These are phyloP conservation scores for Himalopsyche tibetana DNA, from an alignment of 2,888 invertebrate genomes.

Conservation along the genomic window DNA sequence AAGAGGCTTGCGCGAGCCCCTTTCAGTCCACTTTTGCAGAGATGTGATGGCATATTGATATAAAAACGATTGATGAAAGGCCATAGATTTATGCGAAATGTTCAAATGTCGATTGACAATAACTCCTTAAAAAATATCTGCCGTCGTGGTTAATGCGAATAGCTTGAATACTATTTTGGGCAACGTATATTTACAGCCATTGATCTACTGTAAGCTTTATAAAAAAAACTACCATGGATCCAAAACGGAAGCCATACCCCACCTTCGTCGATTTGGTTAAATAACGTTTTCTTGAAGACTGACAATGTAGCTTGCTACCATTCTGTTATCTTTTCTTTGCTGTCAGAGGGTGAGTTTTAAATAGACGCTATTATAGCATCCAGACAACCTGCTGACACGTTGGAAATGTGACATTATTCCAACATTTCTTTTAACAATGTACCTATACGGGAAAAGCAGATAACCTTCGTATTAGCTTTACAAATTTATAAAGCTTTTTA, in stretches of 20 bases:
- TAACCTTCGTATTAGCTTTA: neutral
- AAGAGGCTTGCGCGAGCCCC: too few species aligned
- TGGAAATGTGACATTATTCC: conserved; percentile 13
- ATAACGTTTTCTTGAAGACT: neutral
- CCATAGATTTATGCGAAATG: too few species aligned
- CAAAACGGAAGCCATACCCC: neutral
- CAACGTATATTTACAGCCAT: too few species aligned
- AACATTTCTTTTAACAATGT: conserved; percentile 26
- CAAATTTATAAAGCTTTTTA: neutral
- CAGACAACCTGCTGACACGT: conserved; percentile 4
- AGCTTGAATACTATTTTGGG: too few species aligned
- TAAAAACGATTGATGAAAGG: too few species aligned
- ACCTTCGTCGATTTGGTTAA: neutral
- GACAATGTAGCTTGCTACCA: neutral
- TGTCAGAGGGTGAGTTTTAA: conserved; percentile 16
- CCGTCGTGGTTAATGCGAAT: too few species aligned
- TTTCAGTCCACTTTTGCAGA: too few species aligned
- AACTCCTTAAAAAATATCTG: too few species aligned
- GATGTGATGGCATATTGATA: too few species aligned
- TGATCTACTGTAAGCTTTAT: too few species aligned
- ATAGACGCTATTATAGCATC: conserved; percentile 5
- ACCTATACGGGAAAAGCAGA: neutral
- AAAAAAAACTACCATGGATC: neutral
- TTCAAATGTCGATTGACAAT: too few species aligned
- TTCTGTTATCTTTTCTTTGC: conserved; percentile 20